phyloP scores from a whole-genome alignment of 2,113 vertebrate species.

The Aphyosemion australe region DNA sequence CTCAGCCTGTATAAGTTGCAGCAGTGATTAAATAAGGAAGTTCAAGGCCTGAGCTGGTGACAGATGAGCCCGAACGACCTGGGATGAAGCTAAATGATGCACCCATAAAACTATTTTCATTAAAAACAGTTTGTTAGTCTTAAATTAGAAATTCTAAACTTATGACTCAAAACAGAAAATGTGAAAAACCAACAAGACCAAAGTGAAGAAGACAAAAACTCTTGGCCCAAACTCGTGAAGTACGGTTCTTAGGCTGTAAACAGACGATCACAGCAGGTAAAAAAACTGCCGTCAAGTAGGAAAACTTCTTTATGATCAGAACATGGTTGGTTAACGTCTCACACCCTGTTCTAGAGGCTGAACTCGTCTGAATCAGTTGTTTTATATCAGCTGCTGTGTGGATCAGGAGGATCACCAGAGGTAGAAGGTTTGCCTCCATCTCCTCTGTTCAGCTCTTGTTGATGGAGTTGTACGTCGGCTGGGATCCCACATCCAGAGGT shows the following conservation, averaged over 20 bases:
- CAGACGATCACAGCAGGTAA: no score
- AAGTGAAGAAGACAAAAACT: neutral
- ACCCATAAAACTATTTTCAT: slow-evolving; percentile 5
- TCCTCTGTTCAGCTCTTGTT: slow-evolving; percentile 55
- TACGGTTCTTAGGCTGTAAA: neutral
- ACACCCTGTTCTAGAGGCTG: no score
- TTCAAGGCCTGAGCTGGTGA: no score
- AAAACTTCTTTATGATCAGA: no score
- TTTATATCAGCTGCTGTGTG: no score
- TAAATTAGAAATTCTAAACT: neutral
- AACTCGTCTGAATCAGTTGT: no score
- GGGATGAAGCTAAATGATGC: neutral
- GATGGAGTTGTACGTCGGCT: slow-evolving; percentile 81
- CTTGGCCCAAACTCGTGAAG: neutral
- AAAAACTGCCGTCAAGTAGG: no score
- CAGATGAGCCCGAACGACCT: neutral
- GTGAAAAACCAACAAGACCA: neutral
- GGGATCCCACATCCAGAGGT: slow-evolving; percentile 64
- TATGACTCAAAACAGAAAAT: slow-evolving; percentile 7
- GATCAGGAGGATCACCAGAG: neutral
- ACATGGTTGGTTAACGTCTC: no score
- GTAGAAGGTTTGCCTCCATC: slow-evolving; percentile 39
- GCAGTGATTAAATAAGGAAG: no score
- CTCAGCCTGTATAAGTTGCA: neutral
- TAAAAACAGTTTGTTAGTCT: slow-evolving; percentile 5